Conservation (phyloP, 2,888 invertebrate genomes). For the Hirtodrosophila cameraria region DNA sequence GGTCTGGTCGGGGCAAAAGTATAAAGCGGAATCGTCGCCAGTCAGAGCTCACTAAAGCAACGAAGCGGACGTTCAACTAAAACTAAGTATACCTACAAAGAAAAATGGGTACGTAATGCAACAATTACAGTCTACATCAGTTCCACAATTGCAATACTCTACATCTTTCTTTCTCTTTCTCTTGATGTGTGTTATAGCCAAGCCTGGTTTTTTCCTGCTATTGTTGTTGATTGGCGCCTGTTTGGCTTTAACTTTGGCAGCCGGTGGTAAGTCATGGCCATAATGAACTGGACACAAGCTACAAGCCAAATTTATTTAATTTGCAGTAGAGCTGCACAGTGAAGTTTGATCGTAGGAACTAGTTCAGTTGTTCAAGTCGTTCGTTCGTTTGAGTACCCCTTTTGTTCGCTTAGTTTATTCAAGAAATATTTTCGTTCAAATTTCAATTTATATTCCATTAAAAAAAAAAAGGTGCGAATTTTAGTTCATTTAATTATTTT, state of each 20-base stretch:
- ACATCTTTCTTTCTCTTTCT: conserved; percentile 1
- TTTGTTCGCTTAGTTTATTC: too few relatives aligned
- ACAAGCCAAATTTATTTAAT: background rate
- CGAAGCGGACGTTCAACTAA: conserved; percentile 63
- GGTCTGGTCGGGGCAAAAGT: conserved; percentile 37
- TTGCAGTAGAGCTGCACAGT: too few relatives aligned
- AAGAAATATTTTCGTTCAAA: too few relatives aligned
- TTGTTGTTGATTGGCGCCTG: conserved; percentile 55
- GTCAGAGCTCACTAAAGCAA: conserved; percentile 49
- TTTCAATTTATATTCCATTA: too few relatives aligned
- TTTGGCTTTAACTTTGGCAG: conserved; percentile 56
- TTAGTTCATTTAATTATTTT: too few relatives aligned
- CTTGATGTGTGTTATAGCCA: conserved; percentile 30
- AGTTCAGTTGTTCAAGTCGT: too few relatives aligned
- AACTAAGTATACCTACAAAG: too few relatives aligned
- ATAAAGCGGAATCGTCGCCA: conserved; percentile 61
- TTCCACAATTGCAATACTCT: background rate
- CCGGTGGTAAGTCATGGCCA: conserved; percentile 65
- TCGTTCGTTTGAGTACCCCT: too few relatives aligned
- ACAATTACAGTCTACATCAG: conserved; percentile 3
- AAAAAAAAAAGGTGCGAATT: too few relatives aligned
- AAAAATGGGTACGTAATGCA: conserved; percentile 42
- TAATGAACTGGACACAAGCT: background rate
- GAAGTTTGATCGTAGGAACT: too few relatives aligned
- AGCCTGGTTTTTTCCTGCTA: conserved; percentile 45